Percentiles rank a stretch among this genome's conserved stretches.
Conservation (phyloP, 2,888 invertebrate genomes). For the Melikaiella ostensackeni region DNA sequence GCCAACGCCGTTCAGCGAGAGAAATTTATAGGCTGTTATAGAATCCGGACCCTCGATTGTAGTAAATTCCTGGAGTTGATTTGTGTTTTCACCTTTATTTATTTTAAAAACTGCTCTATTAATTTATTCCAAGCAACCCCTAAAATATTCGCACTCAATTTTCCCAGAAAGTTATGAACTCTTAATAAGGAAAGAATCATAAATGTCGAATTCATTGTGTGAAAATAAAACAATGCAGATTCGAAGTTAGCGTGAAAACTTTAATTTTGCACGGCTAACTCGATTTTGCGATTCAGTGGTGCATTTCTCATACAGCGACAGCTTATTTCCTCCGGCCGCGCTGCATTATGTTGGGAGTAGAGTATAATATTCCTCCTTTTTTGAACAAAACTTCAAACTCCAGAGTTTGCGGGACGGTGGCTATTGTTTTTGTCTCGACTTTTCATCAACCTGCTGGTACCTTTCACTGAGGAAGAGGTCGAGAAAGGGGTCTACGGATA, state of each 20-base stretch:
- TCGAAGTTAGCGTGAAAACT: conserved; percentile 11
- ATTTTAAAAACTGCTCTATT: no score
- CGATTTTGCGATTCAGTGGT: conserved; percentile 1
- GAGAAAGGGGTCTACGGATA: background rate
- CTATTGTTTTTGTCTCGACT: conserved; percentile 23
- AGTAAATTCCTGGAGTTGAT: no score
- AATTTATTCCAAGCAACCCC: no score
- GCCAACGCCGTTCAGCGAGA: no score
- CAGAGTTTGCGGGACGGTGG: conserved; percentile 6
- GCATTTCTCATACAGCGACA: conserved; percentile 34
- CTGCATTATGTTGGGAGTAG: conserved; percentile 13
- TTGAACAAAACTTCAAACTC: conserved; percentile 23
- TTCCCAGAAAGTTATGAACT: background rate
- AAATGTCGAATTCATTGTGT: background rate
- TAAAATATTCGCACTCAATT: background rate
- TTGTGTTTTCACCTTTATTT: no score
- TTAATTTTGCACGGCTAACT: conserved; percentile 22
- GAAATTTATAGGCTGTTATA: no score
- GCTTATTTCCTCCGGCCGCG: conserved; percentile 6
- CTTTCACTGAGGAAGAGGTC: background rate
- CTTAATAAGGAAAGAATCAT: background rate
- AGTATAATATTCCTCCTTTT: conserved; percentile 31
- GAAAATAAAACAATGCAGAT: background rate
- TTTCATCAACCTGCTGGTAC: conserved; percentile 1
- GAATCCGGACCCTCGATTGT: no score